A percentile compares a stretch with the other conserved stretches of the same genome.
Evolutionary conservation across 2,113 vertebrate genomes (phyloP).

Genomic region (Ochotona princeps): DNA sequence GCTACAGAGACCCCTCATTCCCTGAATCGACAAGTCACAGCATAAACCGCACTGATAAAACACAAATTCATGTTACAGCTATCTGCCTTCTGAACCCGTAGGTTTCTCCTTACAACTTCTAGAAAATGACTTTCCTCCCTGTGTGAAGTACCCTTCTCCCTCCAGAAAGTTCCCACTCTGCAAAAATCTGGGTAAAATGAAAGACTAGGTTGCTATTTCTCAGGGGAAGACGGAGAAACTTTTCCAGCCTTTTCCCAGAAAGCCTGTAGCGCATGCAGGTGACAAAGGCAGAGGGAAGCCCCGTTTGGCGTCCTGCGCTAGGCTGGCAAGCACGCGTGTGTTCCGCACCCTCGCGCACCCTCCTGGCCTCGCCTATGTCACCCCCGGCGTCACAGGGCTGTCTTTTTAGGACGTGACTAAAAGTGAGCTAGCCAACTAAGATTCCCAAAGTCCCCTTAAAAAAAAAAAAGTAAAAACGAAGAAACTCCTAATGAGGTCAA

Average conservation of each 20-base stretch:
- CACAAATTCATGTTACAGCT: background rate
- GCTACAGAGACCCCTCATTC: background rate
- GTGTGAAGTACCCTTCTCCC: background rate
- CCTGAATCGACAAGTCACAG: background rate
- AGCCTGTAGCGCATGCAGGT: background rate
- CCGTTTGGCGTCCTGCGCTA: too few relatives aligned
- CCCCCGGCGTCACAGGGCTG: background rate
- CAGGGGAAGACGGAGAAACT: background rate
- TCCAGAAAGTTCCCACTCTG: background rate
- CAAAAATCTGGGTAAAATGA: background rate
- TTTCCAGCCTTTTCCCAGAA: background rate
- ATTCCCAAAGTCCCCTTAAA: background rate
- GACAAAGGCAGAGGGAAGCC: background rate
- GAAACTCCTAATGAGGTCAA: constrained; percentile 44
- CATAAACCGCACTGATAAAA: background rate
- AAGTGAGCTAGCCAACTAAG: background rate
- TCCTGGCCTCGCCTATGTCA: background rate
- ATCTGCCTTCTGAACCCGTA: background rate
- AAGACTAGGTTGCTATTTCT: background rate
- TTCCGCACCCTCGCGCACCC: background rate
- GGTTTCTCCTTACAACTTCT: constrained; percentile 8
- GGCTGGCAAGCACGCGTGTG: background rate
- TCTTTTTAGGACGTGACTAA: background rate
- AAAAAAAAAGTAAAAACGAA: background rate
- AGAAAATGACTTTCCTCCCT: background rate